Evolutionary conservation across 2,888 invertebrate species (phyloP), one percentile per base, ranked within the genome.

Genomic region (Lypha dubia): DNA sequence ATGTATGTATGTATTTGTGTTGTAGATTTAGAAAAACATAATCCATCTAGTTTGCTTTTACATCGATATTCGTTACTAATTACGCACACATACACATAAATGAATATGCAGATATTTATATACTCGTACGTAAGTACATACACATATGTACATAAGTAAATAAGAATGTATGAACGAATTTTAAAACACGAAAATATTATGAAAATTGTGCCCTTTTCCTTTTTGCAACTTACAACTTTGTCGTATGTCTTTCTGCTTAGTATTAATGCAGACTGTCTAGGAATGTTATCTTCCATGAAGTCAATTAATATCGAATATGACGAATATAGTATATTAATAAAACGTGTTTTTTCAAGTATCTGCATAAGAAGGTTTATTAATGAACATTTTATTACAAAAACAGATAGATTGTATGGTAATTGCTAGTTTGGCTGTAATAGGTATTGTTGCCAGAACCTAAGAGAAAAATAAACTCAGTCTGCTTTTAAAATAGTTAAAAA

Each of bases 1-100:
- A 38, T 82, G 60, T 68, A 20, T 68, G 62, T 71, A 68, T 60
- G 17, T 38, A 38, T 82, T 68, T 68, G 24, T 68, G 62, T 28
- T 53, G 58, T 53, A 22, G 46, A 58, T 65, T 71, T 9, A 76
- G 65, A 81, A 81, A 17, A 70, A 56, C 38, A 79, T 81, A 56
- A 75, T 74, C 70, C 68, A 11, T 56, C 68, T 4, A 49, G 44
- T 70, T 76, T 63, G 53, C 56, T 76, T 71, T 76, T 32, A 5
- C 58, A 38, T 63, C 60, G n/a, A 58, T 15, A 51, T 75, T 84
- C 71, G 76, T 71, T 60, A 44, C 41, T 35, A 62, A 60, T 22
- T 71, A 63, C 20, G 20, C 20, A 49, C 20, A 49, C 3, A 51
- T 0, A 44, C 8, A 17, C n/a, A n/a, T n/a, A n/a, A n/a, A n/a